A percentile compares a stretch with the other conserved stretches of the same genome.
phyloP scores from a whole-genome alignment of 2,888 invertebrate genomes.

The Onchidella celtica region DNA sequence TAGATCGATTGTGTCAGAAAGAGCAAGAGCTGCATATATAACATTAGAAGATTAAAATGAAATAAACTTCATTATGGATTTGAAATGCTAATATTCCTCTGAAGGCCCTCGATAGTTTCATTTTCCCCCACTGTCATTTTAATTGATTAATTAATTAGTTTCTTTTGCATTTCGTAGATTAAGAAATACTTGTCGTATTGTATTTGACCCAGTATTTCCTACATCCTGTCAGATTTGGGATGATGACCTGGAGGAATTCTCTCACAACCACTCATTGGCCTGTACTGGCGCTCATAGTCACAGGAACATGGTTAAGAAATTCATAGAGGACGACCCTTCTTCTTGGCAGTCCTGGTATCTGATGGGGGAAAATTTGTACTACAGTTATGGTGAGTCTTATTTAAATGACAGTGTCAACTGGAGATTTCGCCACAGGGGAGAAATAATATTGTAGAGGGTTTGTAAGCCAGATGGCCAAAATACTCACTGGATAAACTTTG shows the following conservation, averaged over 20 bases:
- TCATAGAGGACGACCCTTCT: background rate
- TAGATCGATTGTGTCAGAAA: too few relatives aligned
- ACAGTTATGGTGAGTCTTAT: slow-evolving; percentile 7
- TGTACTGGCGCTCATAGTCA: slow-evolving; percentile 21
- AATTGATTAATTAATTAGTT: background rate
- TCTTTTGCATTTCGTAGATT: background rate
- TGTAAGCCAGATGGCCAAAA: too few relatives aligned
- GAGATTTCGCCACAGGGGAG: too few relatives aligned
- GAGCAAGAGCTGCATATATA: too few relatives aligned
- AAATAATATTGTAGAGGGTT: too few relatives aligned
- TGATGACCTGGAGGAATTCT: slow-evolving; percentile 16
- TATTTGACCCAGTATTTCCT: background rate
- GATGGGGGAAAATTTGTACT: slow-evolving; percentile 22
- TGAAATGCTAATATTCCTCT: too few relatives aligned
- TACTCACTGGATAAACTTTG: background rate
- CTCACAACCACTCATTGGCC: background rate
- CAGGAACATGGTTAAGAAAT: slow-evolving; percentile 18
- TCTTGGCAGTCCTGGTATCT: background rate
- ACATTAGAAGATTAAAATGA: too few relatives aligned
- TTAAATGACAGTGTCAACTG: background rate
- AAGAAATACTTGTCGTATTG: background rate
- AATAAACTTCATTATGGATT: too few relatives aligned
- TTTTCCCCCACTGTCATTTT: background rate
- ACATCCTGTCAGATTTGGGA: background rate
- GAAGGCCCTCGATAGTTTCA: too few relatives aligned